phyloP scores from a whole-genome alignment of 2,888 invertebrate genomes.

The Ectemnius continuus region DNA sequence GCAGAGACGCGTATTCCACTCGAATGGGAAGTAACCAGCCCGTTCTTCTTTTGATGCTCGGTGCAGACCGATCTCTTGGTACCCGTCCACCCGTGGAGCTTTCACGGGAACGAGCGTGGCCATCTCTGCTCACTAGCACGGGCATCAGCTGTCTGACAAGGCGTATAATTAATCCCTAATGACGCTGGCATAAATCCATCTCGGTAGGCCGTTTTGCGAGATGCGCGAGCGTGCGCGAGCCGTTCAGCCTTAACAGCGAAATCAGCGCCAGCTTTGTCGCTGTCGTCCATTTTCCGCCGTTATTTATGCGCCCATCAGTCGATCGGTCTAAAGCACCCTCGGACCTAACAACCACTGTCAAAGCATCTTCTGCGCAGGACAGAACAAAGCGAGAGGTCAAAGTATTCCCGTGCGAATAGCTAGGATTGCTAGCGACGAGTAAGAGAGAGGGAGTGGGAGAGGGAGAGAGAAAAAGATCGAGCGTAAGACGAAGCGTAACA shows the following conservation, averaged over 20 bases:
- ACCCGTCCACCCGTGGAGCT: not conserved
- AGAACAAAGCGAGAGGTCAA: constrained; percentile 1
- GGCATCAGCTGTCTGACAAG: constrained; percentile 74
- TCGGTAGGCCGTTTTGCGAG: constrained; percentile 63
- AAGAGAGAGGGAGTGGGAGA: too few species aligned
- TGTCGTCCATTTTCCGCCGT: constrained; percentile 69
- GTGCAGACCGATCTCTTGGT: constrained; percentile 13
- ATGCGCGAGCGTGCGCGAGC: constrained; percentile 51
- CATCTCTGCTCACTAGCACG: constrained; percentile 58
- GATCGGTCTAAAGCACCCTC: constrained; percentile 25
- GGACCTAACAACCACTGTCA: constrained; percentile 2
- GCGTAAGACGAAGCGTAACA: too few species aligned
- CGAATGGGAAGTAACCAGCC: constrained; percentile 37
- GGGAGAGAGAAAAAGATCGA: too few species aligned
- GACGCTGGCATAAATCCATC: constrained; percentile 74
- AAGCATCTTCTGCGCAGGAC: not conserved
- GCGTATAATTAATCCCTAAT: constrained; percentile 76
- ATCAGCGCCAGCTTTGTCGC: constrained; percentile 72
- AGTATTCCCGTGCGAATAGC: not conserved
- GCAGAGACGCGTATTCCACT: constrained; percentile 30
- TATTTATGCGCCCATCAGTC: constrained; percentile 69
- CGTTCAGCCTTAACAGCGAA: constrained; percentile 66
- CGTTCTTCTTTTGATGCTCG: constrained; percentile 22
- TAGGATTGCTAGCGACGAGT: too few species aligned
- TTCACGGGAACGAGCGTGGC: constrained; percentile 47